Percentiles rank a stretch among this genome's conserved stretches.
phyloP scores from a whole-genome alignment of 2,888 invertebrate genomes.

The Cephus pygmeus region DNA sequence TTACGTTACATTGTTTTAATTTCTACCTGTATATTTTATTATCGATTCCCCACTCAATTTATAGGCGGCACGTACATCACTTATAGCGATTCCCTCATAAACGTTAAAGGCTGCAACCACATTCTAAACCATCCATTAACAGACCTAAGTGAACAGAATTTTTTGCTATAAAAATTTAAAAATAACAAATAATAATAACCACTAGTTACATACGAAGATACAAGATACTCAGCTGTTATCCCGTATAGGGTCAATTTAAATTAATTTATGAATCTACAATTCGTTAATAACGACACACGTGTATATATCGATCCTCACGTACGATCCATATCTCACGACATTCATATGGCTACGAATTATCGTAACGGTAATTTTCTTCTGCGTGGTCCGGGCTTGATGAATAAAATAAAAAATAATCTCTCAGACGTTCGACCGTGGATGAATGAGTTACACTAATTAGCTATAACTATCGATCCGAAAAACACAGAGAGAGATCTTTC shows the following conservation, averaged over 20 bases:
- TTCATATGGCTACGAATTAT: neutral
- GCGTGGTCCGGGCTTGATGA: neutral
- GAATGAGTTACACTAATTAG: conserved; percentile 45
- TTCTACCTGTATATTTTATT: conserved; percentile 38
- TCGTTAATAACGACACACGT: neutral
- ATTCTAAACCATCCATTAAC: neutral
- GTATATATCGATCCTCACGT: neutral
- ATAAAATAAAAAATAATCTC: neutral
- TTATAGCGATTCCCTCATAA: neutral
- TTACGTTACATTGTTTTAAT: conserved; percentile 51
- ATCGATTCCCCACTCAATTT: conserved; percentile 24
- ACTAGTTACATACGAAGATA: neutral
- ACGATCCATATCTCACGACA: neutral
- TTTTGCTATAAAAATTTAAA: neutral
- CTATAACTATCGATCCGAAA: conserved; percentile 43
- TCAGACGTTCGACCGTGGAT: neutral
- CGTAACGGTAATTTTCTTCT: neutral
- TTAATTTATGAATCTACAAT: neutral
- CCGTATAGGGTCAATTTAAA: neutral
- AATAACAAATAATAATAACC: neutral
- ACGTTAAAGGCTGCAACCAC: neutral
- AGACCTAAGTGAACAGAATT: neutral
- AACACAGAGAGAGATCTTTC: neutral
- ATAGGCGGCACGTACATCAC: neutral
- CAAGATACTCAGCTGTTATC: neutral